phyloP scores from a whole-genome alignment of 2,888 invertebrate species.

The Caenorhabditis sinica region DNA sequence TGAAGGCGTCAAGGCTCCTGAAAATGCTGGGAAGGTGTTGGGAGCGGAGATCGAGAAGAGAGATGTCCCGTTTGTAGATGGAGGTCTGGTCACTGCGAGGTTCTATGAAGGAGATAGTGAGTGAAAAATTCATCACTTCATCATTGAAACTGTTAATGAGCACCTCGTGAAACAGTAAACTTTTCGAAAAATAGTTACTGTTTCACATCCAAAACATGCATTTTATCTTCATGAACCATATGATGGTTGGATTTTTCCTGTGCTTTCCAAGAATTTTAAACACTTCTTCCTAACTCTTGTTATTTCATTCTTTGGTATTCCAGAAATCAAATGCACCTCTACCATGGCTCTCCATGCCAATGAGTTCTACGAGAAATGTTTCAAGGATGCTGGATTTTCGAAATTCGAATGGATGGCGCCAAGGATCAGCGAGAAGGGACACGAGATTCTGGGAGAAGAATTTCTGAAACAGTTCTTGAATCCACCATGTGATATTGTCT shows the following conservation, averaged over 20 bases:
- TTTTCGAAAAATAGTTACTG: too few relatives aligned
- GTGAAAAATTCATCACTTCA: too few relatives aligned
- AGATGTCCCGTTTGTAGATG: constrained; percentile 50
- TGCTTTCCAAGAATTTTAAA: too few relatives aligned
- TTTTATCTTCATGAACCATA: too few relatives aligned
- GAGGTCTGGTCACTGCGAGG: constrained; percentile 49
- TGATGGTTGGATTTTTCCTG: too few relatives aligned
- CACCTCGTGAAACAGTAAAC: too few relatives aligned
- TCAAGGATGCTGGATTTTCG: constrained; percentile 44
- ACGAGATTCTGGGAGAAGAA: constrained; percentile 36
- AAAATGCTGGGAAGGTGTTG: constrained; percentile 28
- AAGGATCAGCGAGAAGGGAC: constrained; percentile 40
- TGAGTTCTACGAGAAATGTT: constrained; percentile 49
- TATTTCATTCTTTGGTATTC: too few relatives aligned
- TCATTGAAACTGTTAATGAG: too few relatives aligned
- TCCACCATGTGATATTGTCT: constrained; percentile 59
- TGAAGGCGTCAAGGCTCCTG: constrained; percentile 34
- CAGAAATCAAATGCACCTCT: constrained; percentile 50
- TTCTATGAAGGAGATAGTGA: constrained; percentile 55
- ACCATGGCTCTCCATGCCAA: constrained; percentile 59
- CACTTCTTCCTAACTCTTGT: too few relatives aligned
- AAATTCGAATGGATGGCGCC: constrained; percentile 59
- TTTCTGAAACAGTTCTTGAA: constrained; percentile 46
- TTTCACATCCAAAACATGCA: too few relatives aligned
- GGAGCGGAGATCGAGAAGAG: constrained; percentile 54